Conservation (phyloP, 1,140 invertebrate genomes). For the Holcopasites calliopsidis region DNA sequence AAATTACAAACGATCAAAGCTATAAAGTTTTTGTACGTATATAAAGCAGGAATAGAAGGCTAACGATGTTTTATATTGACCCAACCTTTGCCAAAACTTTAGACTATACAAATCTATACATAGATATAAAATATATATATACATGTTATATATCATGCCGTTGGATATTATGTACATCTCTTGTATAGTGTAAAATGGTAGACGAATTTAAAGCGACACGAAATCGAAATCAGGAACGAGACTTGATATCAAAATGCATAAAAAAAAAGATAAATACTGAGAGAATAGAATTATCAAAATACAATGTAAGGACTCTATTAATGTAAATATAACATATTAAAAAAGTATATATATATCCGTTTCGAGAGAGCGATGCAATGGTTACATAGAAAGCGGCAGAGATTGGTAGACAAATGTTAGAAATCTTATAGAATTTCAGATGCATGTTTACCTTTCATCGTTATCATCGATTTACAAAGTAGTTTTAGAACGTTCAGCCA, state of each 20-base stretch:
- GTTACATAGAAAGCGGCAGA: slow-evolving; percentile 5
- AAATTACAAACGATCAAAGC: slow-evolving; percentile 58
- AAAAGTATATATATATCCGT: background rate
- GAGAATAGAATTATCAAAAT: slow-evolving; percentile 1
- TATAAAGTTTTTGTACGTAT: slow-evolving; percentile 61
- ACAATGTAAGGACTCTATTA: background rate
- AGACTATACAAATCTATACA: slow-evolving; percentile 61
- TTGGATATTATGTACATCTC: slow-evolving; percentile 68
- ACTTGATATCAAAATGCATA: no score
- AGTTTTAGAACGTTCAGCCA: background rate
- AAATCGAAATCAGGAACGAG: slow-evolving; percentile 38
- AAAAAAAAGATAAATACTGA: background rate
- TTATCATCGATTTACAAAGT: slow-evolving; percentile 50
- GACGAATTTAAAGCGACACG: slow-evolving; percentile 38
- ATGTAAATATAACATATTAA: slow-evolving; percentile 22
- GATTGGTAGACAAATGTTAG: slow-evolving; percentile 28
- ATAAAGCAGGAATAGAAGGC: slow-evolving; percentile 51
- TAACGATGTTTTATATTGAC: slow-evolving; percentile 67
- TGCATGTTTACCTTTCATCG: slow-evolving; percentile 61
- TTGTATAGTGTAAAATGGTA: slow-evolving; percentile 69
- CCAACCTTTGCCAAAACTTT: slow-evolving; percentile 69
- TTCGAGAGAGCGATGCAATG: slow-evolving; percentile 18
- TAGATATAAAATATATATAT: no score
- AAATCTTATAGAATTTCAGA: slow-evolving; percentile 43
- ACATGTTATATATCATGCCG: slow-evolving; percentile 61